Base-by-base conservation (phyloP, 1,140 invertebrate genomes). In the Scaptomyza hsui region DNA sequence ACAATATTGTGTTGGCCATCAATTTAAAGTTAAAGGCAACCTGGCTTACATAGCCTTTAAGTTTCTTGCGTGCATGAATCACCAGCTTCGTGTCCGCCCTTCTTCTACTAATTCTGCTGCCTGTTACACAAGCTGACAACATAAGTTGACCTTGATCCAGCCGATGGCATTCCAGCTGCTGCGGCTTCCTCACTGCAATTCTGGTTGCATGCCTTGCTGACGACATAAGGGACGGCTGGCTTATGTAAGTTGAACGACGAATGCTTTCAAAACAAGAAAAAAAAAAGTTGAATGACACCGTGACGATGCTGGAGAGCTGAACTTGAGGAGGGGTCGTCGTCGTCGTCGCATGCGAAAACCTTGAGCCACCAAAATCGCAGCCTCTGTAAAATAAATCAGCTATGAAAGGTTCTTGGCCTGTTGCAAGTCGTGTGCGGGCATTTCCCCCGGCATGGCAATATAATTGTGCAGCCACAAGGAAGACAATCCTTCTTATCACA, bases 271-370 rank as follows among this genome's bases (percentile, higher is more conserved):
- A 29, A 29, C 3, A 4, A 26, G 5, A 21, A 21, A 21, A 41
- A 35, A 61, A 37, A 37, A 37, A 78, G 80, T 85, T 83, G 80
- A 83, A 83, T 85, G 80, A 83, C 80, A 70, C 41, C 67, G 32
- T 45, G 41, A 15, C 12, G n/a, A 47, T 42, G 24, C 12, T 32
- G 48, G 9, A 19, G 7, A 39, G 13, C 44, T 72, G 64, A 72
- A 72, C 70, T 68, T 72, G 70, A 57, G 21, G 32, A 12, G 60
- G 39, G 69, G 63, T 68, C 63, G 55, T 59, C 53, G 16, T 51
- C 41, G 63, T 72, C 63, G 55, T 57, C 53, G 16, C 67, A 49
- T 47, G 41, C 16, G 2, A 39, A 29, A 26, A 63, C 67, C 67
- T 63, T 70, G 32, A 19, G 18, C 44, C 10, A 44, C 35, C 45